Evolutionary conservation across 2,797 vertebrate genomes (phyloP).

Genomic region (Dermochelys coriacea): DNA sequence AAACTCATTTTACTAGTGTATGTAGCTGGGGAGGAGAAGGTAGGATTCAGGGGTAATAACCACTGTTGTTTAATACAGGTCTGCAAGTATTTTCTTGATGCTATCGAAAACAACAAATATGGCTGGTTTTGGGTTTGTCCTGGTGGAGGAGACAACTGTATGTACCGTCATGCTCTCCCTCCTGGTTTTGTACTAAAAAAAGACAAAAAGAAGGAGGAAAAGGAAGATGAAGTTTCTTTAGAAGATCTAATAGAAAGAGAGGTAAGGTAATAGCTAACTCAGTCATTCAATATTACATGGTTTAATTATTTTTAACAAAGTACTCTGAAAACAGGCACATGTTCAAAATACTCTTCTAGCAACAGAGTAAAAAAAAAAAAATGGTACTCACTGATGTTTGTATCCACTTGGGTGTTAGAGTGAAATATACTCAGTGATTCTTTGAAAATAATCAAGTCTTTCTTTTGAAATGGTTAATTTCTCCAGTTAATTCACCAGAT

Average conservation of each 20-base stretch:
- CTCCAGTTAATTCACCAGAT: not conserved
- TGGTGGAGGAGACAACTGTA: conserved; percentile 90
- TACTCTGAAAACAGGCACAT: not conserved
- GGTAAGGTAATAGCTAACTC: conserved; percentile 77
- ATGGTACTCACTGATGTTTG: not conserved
- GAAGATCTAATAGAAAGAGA: conserved; percentile 98
- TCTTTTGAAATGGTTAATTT: not conserved
- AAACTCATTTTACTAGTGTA: not conserved
- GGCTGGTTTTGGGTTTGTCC: conserved; percentile 99
- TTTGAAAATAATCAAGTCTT: not conserved
- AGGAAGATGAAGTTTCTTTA: conserved; percentile 93
- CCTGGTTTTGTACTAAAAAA: conserved; percentile 96
- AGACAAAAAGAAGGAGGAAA: conserved; percentile 97
- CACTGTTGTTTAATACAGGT: conserved; percentile 81
- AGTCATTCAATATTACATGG: not conserved
- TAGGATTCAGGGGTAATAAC: not conserved
- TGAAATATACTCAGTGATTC: not conserved
- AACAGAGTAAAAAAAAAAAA: fast-evolving
- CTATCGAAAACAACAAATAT: conserved; percentile 97
- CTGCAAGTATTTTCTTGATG: conserved; percentile 95
- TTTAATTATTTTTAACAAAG: not conserved
- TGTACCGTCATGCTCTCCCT: conserved; percentile 97
- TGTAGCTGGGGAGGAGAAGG: not conserved
- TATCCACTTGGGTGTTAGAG: not conserved
- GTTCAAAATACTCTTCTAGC: not conserved